Percentiles rank a stretch among this genome's conserved stretches.
These are phyloP conservation scores for Ennomos erosarius DNA, from an alignment of 2,888 invertebrate genomes.

Conservation along the genomic window DNA sequence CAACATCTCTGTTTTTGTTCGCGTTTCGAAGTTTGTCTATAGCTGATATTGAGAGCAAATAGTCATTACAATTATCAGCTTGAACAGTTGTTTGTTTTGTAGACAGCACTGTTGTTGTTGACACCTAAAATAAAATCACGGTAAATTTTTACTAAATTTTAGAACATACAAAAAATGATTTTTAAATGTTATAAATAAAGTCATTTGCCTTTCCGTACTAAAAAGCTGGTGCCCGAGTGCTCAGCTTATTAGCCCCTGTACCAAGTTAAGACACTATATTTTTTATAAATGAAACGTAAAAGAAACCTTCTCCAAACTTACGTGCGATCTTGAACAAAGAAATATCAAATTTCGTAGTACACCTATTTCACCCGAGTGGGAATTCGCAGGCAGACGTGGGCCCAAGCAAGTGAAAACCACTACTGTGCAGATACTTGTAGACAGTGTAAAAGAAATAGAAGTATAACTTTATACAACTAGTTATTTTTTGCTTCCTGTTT, in stretches of 20 bases:
- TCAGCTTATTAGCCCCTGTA: no score
- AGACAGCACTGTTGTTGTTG: background rate
- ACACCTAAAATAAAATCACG: background rate
- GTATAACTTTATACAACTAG: background rate
- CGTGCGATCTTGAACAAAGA: slow-evolving; percentile 10
- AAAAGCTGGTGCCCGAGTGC: no score
- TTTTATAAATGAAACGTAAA: background rate
- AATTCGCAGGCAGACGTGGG: slow-evolving; percentile 21
- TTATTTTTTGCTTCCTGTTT: no score
- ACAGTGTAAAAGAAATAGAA: slow-evolving; percentile 1
- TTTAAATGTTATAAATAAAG: no score
- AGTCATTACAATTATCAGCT: slow-evolving; percentile 10
- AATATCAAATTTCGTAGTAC: slow-evolving; percentile 22
- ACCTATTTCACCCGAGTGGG: slow-evolving; percentile 9
- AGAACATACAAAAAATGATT: no score
- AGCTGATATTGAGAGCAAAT: slow-evolving; percentile 12
- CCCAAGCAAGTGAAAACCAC: slow-evolving; percentile 18
- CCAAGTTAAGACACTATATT: no score
- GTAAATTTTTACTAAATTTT: no score
- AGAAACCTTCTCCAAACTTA: slow-evolving; percentile 4
- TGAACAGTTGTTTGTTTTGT: slow-evolving; percentile 3
- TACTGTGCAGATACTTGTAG: slow-evolving; percentile 5
- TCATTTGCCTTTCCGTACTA: no score
- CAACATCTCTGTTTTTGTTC: slow-evolving; percentile 33
- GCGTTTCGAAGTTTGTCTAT: slow-evolving; percentile 25